phyloP scores from a whole-genome alignment of 2,888 invertebrate species.

The Trissolcus japonicus region DNA sequence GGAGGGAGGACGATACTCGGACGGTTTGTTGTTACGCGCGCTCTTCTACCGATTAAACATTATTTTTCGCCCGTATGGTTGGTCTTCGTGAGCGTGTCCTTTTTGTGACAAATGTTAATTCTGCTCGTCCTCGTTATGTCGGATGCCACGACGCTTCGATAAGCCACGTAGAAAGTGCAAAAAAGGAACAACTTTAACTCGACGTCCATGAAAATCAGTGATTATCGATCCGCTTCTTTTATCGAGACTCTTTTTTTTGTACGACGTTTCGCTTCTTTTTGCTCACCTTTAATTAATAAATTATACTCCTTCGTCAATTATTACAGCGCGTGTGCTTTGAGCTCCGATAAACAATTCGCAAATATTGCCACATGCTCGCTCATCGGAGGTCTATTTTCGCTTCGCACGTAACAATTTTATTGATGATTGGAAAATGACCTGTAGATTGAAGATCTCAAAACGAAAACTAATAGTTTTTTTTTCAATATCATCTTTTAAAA shows the following conservation, averaged over 20 bases:
- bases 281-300: constrained; percentile 50
- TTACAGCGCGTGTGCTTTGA: constrained; percentile 6
- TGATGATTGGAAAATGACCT: no score
- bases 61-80: constrained; percentile 63
- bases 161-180: constrained; percentile 39
- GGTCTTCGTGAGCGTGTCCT: constrained; percentile 40
- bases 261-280: constrained; percentile 31
- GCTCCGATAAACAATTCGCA: constrained; percentile 8
- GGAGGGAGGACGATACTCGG: constrained; percentile 56
- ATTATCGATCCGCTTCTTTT: constrained; percentile 29
- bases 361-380: constrained; percentile 2
- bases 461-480: not conserved
- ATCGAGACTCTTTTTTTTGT: constrained; percentile 15
- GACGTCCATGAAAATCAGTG: constrained; percentile 40
- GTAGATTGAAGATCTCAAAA: constrained; percentile 9
- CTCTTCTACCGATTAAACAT: constrained; percentile 74
- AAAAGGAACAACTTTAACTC: constrained; percentile 35
- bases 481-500: no score
- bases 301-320: constrained; percentile 31
- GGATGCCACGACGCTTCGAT: constrained; percentile 52
- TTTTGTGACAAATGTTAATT: constrained; percentile 65
- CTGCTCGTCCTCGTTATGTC: constrained; percentile 61
- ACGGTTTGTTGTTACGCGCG: constrained; percentile 67
- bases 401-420: no score
- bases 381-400: not conserved